Conservation (phyloP, 1,140 invertebrate species). For the Zaprionus davidi region DNA sequence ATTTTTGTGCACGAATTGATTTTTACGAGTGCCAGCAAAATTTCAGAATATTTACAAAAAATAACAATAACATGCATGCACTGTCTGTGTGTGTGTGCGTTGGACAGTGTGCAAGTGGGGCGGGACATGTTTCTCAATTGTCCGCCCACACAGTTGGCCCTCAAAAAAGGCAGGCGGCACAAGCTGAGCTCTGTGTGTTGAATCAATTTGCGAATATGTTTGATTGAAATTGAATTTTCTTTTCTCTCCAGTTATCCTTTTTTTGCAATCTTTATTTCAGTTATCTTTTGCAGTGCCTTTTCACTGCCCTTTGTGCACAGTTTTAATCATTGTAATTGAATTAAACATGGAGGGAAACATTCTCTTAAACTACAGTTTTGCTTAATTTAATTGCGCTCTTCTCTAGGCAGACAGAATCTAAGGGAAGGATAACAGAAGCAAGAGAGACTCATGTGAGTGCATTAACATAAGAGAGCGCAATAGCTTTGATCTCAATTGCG, state of each 20-base stretch:
- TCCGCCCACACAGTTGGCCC: constrained; percentile 10
- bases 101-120: neutral
- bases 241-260: constrained; percentile 1
- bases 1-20: constrained; percentile 66
- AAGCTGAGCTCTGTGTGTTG: constrained; percentile 34
- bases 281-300: constrained; percentile 5
- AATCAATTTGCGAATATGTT: constrained; percentile 57
- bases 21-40: constrained; percentile 34
- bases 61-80: constrained; percentile 10
- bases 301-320: constrained; percentile 15
- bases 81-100: neutral
- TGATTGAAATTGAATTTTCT: constrained; percentile 47
- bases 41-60: constrained; percentile 35
- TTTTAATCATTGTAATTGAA: constrained; percentile 19
- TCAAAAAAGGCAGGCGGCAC: neutral
- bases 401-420: neutral
- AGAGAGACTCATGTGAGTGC: neutral
- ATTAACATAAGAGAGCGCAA: neutral
- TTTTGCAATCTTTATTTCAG: constrained; percentile 14
- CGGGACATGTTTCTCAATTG: constrained; percentile 11
- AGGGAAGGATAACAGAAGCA: neutral
- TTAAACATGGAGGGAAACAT: neutral
- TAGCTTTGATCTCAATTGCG: neutral
- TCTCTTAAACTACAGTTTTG: neutral
- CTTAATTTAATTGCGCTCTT: constrained; percentile 10